These are phyloP conservation scores for Emmelina monodactyla DNA, from an alignment of 2,888 invertebrate genomes.

Conservation along the genomic window DNA sequence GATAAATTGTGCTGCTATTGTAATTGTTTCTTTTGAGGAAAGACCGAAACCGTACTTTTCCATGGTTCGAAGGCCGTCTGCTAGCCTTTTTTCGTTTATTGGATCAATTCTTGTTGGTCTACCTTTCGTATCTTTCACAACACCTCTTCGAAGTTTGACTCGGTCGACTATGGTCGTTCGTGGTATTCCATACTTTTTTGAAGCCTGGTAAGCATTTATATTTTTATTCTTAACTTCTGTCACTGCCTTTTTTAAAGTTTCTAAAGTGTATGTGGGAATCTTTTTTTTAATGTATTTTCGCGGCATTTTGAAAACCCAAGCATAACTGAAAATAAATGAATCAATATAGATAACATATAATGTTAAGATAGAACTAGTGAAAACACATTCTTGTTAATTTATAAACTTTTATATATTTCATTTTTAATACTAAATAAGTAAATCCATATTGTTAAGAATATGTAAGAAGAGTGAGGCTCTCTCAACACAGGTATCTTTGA, in stretches of 20 bases:
- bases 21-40: slow-evolving; percentile 9
- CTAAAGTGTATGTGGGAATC: slow-evolving; percentile 5
- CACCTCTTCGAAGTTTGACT: slow-evolving; percentile 12
- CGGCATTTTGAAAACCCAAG: no score
- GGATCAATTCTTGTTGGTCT: slow-evolving; percentile 8
- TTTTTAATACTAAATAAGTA: no score
- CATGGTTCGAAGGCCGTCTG: slow-evolving; percentile 11
- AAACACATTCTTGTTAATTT: no score
- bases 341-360: no score
- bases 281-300: slow-evolving; percentile 6
- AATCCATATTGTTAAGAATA: no score
- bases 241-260: slow-evolving; percentile 12
- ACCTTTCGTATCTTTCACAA: slow-evolving; percentile 11
- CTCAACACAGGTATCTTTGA: no score
- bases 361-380: no score
- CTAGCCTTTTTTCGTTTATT: slow-evolving; percentile 9
- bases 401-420: no score
- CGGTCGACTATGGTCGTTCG: slow-evolving; percentile 13
- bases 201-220: slow-evolving; percentile 14
- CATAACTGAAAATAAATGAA: no score
- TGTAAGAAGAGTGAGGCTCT: no score
- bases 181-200: slow-evolving; percentile 14
- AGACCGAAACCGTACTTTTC: slow-evolving; percentile 14
- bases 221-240: slow-evolving; percentile 9
- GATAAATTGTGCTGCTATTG: neutral